phyloP scores from a whole-genome alignment of 1,140 invertebrate species.

The Brachionus paranguensis region DNA sequence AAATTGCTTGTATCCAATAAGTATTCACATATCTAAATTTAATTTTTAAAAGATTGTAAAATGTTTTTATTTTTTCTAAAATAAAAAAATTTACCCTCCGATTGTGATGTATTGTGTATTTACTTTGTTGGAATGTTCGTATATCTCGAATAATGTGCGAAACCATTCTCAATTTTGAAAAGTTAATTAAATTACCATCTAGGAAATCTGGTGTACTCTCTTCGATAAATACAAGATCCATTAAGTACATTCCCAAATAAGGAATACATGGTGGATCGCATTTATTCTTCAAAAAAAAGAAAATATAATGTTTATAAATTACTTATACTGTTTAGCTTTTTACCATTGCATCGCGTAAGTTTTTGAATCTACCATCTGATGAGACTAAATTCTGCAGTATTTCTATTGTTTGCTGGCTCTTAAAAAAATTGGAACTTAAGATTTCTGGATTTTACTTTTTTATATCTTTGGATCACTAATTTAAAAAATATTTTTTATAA shows the following conservation, averaged over 20 bases:
- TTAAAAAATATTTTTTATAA: too few relatives aligned
- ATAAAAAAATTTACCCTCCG: constrained; percentile 62
- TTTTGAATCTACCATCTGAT: constrained; percentile 79
- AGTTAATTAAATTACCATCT: constrained; percentile 82
- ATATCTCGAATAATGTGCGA: constrained; percentile 88
- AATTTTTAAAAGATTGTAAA: neutral
- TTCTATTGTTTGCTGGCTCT: constrained; percentile 81
- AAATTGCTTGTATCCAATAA: constrained; percentile 67
- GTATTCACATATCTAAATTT: constrained; percentile 63
- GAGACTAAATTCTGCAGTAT: constrained; percentile 77
- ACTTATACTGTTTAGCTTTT: constrained; percentile 42
- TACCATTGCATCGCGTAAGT: constrained; percentile 77
- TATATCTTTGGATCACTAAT: too few relatives aligned
- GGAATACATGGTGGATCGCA: constrained; percentile 89
- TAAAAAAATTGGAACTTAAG: constrained; percentile 45
- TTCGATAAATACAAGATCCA: constrained; percentile 86
- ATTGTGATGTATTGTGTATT: constrained; percentile 81
- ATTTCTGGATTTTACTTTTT: neutral
- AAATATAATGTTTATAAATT: neutral
- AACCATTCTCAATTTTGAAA: constrained; percentile 94
- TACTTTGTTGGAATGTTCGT: constrained; percentile 80
- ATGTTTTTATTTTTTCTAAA: neutral
- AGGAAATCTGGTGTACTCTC: constrained; percentile 86
- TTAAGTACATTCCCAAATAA: constrained; percentile 83
- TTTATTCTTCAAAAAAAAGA: constrained; percentile 56